Conservation (phyloP, 1,140 invertebrate species). For the Drosophila neocordata region DNA sequence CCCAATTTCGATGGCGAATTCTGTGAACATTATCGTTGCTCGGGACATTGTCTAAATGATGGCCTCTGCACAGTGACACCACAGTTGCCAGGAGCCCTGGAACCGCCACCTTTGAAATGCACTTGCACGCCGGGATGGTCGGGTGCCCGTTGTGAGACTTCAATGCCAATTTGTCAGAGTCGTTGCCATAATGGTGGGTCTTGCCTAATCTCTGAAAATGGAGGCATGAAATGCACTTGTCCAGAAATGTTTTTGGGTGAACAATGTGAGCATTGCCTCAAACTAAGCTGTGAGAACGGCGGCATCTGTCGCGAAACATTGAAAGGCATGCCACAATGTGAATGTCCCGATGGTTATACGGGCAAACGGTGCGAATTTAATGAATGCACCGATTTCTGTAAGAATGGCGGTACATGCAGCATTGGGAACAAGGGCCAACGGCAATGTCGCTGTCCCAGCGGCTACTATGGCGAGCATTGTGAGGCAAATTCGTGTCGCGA, state of each 20-base stretch:
- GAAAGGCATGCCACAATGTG: conserved; percentile 83
- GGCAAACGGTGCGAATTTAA: conserved; percentile 80
- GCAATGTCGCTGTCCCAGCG: conserved; percentile 83
- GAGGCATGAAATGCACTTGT: conserved; percentile 78
- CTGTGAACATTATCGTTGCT: conserved; percentile 87
- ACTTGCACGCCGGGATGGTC: conserved; percentile 87
- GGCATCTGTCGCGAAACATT: conserved; percentile 78
- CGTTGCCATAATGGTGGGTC: conserved; percentile 79
- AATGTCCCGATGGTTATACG: conserved; percentile 83
- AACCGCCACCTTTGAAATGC: conserved; percentile 83
- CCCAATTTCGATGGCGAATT: conserved; percentile 85
- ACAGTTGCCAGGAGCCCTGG: conserved; percentile 58
- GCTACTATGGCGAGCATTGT: conserved; percentile 85
- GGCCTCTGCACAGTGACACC: conserved; percentile 85
- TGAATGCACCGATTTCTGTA: conserved; percentile 83
- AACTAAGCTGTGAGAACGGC: conserved; percentile 77
- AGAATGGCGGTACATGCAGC: conserved; percentile 84
- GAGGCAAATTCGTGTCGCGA: conserved; percentile 84
- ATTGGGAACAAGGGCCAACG: conserved; percentile 80
- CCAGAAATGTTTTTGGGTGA: conserved; percentile 70
- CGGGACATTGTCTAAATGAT: conserved; percentile 86
- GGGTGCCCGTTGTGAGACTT: conserved; percentile 87
- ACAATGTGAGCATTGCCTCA: conserved; percentile 80
- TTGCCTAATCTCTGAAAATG: conserved; percentile 64
- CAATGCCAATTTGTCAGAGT: conserved; percentile 83